Evolutionary conservation across 64 coral and sea anemone genomes (phyloP), one percentile per base, ranked within the genome.

Genomic region (Platygyra sinensis): DNA sequence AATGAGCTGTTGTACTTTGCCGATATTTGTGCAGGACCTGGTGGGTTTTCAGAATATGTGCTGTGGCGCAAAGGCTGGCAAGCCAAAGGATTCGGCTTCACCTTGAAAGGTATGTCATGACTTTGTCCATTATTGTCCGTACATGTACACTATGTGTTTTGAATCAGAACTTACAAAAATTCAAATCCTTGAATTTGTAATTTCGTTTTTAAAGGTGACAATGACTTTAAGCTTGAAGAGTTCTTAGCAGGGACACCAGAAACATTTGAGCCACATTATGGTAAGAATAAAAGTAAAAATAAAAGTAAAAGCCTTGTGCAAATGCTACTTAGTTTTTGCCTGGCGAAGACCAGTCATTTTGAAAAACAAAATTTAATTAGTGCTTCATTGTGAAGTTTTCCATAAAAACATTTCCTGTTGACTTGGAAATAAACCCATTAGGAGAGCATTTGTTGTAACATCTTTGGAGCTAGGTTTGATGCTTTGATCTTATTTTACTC

Each of bases 161-260:
- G 14, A 67, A 67, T 55, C 8, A 31, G 10, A 33, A 38, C 24
- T 65, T 7, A 65, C 8, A 65, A 20, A 24, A 18, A 46, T 46
- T 46, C 25, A 27, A 24, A 69, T 24, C 65, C n/a, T 27, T 69
- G 6, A 69, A 27, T 69, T 11, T 69, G 29, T 69, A 69, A 11
- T 52, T 83, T 59, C 22, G 52, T 55, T 24, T 79, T 61, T 69
- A 4, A 87, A 99, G 97, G 97, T 73, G 92, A 99, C 52, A 88
- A 87, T 87, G 97, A 99, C 89, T 99, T 99, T 64, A 99, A 99
- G 80, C 73, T 99, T 18, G 91, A 96, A 25, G 89, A 93, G 17
- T 99, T 99, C 87, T 67, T 99, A 71, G 94, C 97, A 75, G 97
- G 97, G 18, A 91, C 97, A n/a, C 94, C 97, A 33, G 97, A 99